Evolutionary conservation across 1,140 invertebrate genomes (phyloP).

Genomic region (Ceratina japonica): DNA sequence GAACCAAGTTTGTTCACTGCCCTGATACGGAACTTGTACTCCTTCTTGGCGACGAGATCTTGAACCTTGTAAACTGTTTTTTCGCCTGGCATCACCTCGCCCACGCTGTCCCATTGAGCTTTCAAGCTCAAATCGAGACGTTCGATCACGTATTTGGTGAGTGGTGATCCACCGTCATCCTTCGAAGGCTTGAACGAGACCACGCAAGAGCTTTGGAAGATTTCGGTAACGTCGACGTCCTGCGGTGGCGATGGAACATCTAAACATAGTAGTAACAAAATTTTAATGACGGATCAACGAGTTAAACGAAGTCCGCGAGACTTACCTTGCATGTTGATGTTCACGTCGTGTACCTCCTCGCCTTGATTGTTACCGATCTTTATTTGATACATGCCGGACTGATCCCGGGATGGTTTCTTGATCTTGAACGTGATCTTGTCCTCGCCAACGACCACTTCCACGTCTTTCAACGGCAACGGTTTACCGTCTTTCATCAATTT

Average conservation of each 20-base stretch:
- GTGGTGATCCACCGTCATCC: conserved; percentile 95
- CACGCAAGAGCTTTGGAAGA: conserved; percentile 95
- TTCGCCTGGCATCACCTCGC: conserved; percentile 84
- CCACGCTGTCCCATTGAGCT: conserved; percentile 92
- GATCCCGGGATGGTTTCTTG: conserved; percentile 91
- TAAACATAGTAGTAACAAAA: conserved; percentile 59
- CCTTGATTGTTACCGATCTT: conserved; percentile 93
- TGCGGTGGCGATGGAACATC: conserved; percentile 92
- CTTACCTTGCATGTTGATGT: conserved; percentile 90
- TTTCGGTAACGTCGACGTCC: conserved; percentile 94
- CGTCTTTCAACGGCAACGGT: conserved; percentile 90
- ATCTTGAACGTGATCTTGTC: conserved; percentile 94
- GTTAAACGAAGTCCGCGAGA: too few relatives aligned
- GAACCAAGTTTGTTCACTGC: conserved; percentile 95
- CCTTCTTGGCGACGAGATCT: conserved; percentile 92
- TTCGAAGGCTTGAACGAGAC: conserved; percentile 94
- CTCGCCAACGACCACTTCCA: conserved; percentile 92
- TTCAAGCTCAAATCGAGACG: conserved; percentile 94
- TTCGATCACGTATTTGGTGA: conserved; percentile 96
- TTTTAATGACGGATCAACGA: too few relatives aligned
- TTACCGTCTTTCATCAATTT: conserved; percentile 95
- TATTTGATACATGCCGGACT: conserved; percentile 91
- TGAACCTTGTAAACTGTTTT: conserved; percentile 90
- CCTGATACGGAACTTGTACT: conserved; percentile 96
- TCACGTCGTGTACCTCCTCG: conserved; percentile 90